Conservation (phyloP, 2,113 vertebrate genomes). For the Anguilla rostrata region DNA sequence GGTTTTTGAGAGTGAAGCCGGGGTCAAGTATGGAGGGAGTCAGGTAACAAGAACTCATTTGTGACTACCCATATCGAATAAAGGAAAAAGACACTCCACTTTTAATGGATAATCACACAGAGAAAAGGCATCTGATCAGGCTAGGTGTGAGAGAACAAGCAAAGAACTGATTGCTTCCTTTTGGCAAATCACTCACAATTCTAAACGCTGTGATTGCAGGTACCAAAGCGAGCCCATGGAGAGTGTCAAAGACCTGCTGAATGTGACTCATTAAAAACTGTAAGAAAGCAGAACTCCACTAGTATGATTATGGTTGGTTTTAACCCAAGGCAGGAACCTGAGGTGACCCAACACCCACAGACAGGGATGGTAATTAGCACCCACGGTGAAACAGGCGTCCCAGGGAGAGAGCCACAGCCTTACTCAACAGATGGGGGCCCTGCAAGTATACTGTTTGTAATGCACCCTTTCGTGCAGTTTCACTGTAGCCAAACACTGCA, state of each 20-base stretch:
- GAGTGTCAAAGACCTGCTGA: conserved; percentile 19
- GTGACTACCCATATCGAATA: conserved; percentile 26
- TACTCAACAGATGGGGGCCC: conserved; percentile 48
- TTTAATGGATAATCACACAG: conserved; percentile 34
- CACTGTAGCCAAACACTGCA: conserved; percentile 51
- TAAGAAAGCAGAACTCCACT: conserved; percentile 31
- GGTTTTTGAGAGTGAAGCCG: conserved; percentile 39
- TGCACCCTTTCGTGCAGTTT: conserved; percentile 43
- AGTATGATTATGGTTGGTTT: conserved; percentile 48
- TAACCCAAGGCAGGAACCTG: conserved; percentile 52
- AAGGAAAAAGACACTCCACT: conserved; percentile 30
- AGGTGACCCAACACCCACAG: conserved; percentile 41
- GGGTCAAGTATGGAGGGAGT: conserved; percentile 29
- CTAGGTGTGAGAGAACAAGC: conserved; percentile 28
- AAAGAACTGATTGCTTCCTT: conserved; percentile 26
- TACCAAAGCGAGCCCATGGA: neutral
- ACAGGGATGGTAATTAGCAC: conserved; percentile 46
- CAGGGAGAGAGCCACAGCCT: conserved; percentile 42
- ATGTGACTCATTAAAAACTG: conserved; percentile 30
- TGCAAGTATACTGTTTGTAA: conserved; percentile 39
- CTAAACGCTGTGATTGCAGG: conserved; percentile 20
- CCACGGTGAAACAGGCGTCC: conserved; percentile 38
- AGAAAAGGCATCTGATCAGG: conserved; percentile 18
- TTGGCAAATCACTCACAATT: neutral
- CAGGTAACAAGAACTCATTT: conserved; percentile 40